A percentile compares a stretch with the other conserved stretches of the same genome.
Evolutionary conservation across 1,140 invertebrate genomes (phyloP).

Genomic region (Elymnias hypermnestra): DNA sequence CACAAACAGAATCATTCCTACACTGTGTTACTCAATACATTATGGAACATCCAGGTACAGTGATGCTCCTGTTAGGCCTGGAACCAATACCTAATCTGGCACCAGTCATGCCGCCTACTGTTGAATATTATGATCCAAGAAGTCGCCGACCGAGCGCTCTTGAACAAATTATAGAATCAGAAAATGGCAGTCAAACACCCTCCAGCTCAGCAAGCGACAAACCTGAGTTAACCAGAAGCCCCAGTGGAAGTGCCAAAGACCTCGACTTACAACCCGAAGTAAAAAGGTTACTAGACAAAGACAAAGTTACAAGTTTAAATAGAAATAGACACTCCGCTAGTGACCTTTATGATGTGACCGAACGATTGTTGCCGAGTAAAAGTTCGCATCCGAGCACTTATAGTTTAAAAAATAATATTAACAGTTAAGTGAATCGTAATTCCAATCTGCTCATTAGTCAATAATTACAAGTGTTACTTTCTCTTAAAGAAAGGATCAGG

Average conservation of each 20-base stretch:
- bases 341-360: slow-evolving; percentile 64
- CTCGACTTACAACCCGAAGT: slow-evolving; percentile 41
- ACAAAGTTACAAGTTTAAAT: slow-evolving; percentile 40
- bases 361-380: slow-evolving; percentile 55
- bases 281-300: slow-evolving; percentile 47
- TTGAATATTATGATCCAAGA: slow-evolving; percentile 57
- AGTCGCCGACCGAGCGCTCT: slow-evolving; percentile 48
- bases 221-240: slow-evolving; percentile 38
- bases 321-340: slow-evolving; percentile 67
- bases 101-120: slow-evolving; percentile 44
- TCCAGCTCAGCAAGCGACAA: slow-evolving; percentile 55
- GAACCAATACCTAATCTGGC: slow-evolving; percentile 59
- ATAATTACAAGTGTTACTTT: slow-evolving; percentile 22
- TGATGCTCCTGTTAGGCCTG: slow-evolving; percentile 68
- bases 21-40: slow-evolving; percentile 72
- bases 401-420: slow-evolving; percentile 69
- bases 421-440: slow-evolving; percentile 53
- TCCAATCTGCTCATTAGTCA: slow-evolving; percentile 62
- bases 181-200: slow-evolving; percentile 61
- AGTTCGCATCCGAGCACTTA: slow-evolving; percentile 61
- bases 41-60: slow-evolving; percentile 71
- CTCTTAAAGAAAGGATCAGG: no score
- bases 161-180: slow-evolving; percentile 64
- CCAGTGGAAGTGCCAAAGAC: slow-evolving; percentile 46
- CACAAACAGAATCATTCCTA: slow-evolving; percentile 71